Evolutionary conservation across 2,797 vertebrate species (phyloP).

Genomic region (Cossypha polioptera): DNA sequence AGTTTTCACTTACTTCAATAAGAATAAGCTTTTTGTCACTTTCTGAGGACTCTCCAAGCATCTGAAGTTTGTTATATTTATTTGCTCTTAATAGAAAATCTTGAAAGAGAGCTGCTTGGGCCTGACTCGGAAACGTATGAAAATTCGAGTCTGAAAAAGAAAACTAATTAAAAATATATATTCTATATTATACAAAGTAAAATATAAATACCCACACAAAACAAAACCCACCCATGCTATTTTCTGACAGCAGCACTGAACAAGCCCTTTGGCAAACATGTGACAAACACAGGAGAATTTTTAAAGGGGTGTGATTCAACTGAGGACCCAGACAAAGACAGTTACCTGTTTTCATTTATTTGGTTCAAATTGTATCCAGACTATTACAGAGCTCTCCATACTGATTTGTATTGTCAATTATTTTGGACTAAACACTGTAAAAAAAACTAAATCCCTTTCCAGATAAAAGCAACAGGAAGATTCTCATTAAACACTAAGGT

Average conservation of each 20-base stretch:
- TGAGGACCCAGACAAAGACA: not conserved
- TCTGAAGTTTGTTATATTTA: conserved; percentile 90
- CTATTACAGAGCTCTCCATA: not conserved
- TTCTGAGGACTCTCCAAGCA: conserved; percentile 81
- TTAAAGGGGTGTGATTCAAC: not conserved
- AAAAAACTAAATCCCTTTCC: not conserved
- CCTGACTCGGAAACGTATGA: conserved; percentile 76
- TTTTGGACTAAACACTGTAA: not conserved
- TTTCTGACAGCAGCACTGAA: not conserved
- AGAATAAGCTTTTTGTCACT: conserved; percentile 86
- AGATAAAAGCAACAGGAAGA: not conserved
- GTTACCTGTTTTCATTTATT: not conserved
- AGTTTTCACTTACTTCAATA: conserved; percentile 84
- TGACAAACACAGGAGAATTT: not conserved
- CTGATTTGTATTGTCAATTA: not conserved
- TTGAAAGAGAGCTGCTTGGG: conserved; percentile 86
- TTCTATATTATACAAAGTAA: not conserved
- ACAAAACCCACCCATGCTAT: not conserved
- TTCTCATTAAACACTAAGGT: not conserved
- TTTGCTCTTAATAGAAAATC: conserved; percentile 93
- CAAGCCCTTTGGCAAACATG: not conserved
- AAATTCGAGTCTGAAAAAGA: conserved; percentile 79
- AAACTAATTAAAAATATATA: conserved; percentile 13
- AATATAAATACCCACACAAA: not conserved
- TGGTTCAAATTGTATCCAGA: not conserved